These are phyloP conservation scores for Leucosticte australis DNA, from an alignment of 2,113 vertebrate species.

Conservation along the genomic window DNA sequence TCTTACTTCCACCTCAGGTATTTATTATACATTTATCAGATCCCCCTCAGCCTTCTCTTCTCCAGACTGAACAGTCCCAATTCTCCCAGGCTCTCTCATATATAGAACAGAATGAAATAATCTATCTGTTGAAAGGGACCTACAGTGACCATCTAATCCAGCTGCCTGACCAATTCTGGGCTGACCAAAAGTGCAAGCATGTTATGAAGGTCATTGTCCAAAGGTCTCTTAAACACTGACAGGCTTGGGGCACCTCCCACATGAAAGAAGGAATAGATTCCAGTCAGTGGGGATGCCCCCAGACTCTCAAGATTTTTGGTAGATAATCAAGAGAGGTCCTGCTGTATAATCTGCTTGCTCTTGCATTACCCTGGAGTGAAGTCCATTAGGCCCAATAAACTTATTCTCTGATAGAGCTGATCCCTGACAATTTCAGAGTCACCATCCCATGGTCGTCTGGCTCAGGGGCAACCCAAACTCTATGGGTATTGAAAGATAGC, in stretches of 20 bases:
- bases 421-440: background rate
- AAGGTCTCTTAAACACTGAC: background rate
- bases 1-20: background rate
- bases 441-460: background rate
- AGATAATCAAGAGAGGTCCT: background rate
- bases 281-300: background rate
- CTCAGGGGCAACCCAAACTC: background rate
- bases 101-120: background rate
- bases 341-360: background rate
- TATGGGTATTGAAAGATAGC: background rate
- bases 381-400: background rate
- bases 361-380: background rate
- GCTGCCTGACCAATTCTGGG: background rate
- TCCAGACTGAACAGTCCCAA: background rate
- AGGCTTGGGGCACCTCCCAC: background rate
- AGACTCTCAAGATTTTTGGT: background rate
- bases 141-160: background rate
- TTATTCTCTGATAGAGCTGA: background rate
- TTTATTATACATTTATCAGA: background rate
- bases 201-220: background rate
- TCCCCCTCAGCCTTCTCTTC: background rate
- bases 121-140: background rate
- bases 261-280: background rate
- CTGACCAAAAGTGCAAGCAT: background rate
- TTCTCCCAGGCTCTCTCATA: background rate